Evolutionary conservation across 2,113 vertebrate species (phyloP).

Genomic region (Tachycineta bicolor): DNA sequence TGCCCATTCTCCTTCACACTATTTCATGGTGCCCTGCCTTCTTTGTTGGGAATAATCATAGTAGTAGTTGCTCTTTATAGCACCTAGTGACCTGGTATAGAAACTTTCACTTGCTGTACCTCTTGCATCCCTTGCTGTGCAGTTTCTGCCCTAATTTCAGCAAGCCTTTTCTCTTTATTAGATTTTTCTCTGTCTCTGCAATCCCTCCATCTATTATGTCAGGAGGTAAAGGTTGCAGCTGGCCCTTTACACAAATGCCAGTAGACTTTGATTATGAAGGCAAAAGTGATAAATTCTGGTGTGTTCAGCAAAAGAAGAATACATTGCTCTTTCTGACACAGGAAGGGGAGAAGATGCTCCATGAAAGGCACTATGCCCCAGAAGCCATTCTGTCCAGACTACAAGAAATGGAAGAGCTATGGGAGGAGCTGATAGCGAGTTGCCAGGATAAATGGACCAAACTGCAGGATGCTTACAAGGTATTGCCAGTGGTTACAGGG

Average conservation of each 20-base stretch:
- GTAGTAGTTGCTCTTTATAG: not conserved
- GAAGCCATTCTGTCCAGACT: slow-evolving; percentile 77
- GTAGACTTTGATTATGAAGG: not conserved
- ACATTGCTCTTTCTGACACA: slow-evolving; percentile 31
- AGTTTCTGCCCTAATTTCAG: not conserved
- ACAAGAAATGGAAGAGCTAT: slow-evolving; percentile 80
- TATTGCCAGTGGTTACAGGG: slow-evolving; percentile 8
- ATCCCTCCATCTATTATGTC: not conserved
- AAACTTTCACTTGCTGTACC: not conserved
- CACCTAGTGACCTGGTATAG: not conserved
- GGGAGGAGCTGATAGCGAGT: slow-evolving; percentile 80
- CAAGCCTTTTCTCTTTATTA: not conserved
- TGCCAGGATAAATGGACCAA: slow-evolving; percentile 79
- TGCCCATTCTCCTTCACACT: not conserved
- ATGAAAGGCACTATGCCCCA: slow-evolving; percentile 59
- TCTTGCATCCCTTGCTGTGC: not conserved
- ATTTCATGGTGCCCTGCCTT: not conserved
- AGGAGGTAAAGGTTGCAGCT: not conserved
- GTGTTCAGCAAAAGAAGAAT: not conserved
- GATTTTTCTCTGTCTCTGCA: not conserved
- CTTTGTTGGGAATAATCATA: not conserved
- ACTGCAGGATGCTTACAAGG: slow-evolving; percentile 84
- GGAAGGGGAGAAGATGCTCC: slow-evolving; percentile 85
- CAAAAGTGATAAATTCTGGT: not conserved
- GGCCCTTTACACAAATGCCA: not conserved